phyloP scores from a whole-genome alignment of 1,140 invertebrate genomes.

The Drosophila pandora region DNA sequence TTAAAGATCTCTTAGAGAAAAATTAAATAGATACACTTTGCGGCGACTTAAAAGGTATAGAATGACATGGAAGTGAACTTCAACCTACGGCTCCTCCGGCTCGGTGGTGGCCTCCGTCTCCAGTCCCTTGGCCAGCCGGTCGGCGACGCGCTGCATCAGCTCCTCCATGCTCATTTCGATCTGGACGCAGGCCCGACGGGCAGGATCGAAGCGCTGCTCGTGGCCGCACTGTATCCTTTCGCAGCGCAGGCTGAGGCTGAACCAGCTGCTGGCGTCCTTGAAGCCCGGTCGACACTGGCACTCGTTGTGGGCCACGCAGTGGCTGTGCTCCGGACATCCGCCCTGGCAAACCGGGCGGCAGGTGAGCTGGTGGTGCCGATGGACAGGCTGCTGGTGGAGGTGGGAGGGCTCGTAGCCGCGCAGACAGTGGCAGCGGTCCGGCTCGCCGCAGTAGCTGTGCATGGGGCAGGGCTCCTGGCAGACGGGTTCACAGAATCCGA shows the following conservation, averaged over 20 bases:
- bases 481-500: slow-evolving; percentile 73
- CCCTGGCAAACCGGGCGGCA: slow-evolving; percentile 71
- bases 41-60: neutral
- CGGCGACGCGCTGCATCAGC: slow-evolving; percentile 72
- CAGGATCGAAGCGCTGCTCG: slow-evolving; percentile 69
- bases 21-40: neutral
- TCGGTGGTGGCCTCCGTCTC: slow-evolving; percentile 15
- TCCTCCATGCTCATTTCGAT: slow-evolving; percentile 82
- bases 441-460: slow-evolving; percentile 86
- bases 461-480: slow-evolving; percentile 58
- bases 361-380: slow-evolving; percentile 49
- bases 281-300: slow-evolving; percentile 70
- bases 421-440: slow-evolving; percentile 86
- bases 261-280: slow-evolving; percentile 72
- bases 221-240: slow-evolving; percentile 67
- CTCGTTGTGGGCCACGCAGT: slow-evolving; percentile 69
- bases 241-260: slow-evolving; percentile 57
- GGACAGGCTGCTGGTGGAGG: slow-evolving; percentile 48
- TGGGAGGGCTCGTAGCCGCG: slow-evolving; percentile 83
- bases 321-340: slow-evolving; percentile 71
- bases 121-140: slow-evolving; percentile 61
- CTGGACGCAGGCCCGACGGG: slow-evolving; percentile 54
- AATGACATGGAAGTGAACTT: too few relatives aligned
- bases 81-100: neutral
- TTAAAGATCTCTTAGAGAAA: too few relatives aligned